Evolutionary conservation across 2,113 vertebrate species (phyloP).

Genomic region (Okapia johnstoni): DNA sequence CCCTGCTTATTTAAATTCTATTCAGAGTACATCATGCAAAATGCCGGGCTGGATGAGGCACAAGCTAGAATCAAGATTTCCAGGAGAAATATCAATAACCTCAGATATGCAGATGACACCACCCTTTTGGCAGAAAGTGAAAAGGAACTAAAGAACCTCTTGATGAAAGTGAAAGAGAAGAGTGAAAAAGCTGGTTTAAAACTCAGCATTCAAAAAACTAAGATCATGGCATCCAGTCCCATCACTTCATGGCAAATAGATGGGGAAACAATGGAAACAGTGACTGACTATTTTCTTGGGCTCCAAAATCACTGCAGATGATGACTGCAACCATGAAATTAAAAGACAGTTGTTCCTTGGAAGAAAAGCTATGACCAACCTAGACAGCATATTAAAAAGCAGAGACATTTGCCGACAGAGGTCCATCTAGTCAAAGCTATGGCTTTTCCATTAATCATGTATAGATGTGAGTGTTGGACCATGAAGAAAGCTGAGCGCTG

Average conservation of each 20-base stretch:
- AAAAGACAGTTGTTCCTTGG: not conserved
- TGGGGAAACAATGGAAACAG: not conserved
- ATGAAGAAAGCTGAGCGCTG: not conserved
- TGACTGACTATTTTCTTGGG: not conserved
- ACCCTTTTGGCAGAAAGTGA: not conserved
- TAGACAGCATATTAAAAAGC: not conserved
- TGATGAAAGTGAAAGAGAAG: not conserved
- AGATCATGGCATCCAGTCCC: not conserved
- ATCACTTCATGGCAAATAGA: not conserved
- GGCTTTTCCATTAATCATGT: not conserved
- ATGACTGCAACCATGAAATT: not conserved
- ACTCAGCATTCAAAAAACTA: not conserved
- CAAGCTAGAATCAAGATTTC: not conserved
- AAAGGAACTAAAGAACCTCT: not conserved
- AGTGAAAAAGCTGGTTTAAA: not conserved
- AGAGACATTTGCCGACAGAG: not conserved
- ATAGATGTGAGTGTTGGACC: not conserved
- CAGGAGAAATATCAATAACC: not conserved
- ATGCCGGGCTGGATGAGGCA: not conserved
- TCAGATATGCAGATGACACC: not conserved
- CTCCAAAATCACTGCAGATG: not conserved
- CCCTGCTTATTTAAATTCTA: not conserved
- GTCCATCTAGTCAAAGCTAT: not conserved
- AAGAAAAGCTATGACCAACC: not conserved
- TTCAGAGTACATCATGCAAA: not conserved